These are phyloP conservation scores for Agrilus planipennis DNA, from an alignment of 1,140 invertebrate genomes.

Conservation along the genomic window DNA sequence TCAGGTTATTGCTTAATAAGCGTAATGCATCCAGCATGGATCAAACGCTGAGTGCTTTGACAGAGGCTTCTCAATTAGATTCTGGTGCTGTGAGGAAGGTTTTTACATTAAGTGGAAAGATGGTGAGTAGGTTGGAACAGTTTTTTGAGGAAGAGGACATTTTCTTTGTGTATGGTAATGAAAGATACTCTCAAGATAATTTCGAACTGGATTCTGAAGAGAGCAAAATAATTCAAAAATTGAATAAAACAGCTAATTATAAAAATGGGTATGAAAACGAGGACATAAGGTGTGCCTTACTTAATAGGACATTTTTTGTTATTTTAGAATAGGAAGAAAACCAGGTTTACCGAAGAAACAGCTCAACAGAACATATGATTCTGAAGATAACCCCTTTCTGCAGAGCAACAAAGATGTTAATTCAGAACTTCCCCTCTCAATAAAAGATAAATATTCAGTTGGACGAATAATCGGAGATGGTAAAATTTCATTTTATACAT, in stretches of 20 bases:
- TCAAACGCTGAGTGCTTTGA: conserved; percentile 85
- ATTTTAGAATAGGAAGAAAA: conserved; percentile 42
- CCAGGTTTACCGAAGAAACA: conserved; percentile 55
- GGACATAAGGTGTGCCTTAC: not conserved
- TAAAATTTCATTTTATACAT: conserved; percentile 10
- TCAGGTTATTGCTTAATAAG: conserved; percentile 84
- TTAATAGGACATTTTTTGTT: conserved; percentile 32
- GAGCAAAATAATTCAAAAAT: conserved; percentile 57
- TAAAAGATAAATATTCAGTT: conserved; percentile 41
- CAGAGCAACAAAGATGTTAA: conserved; percentile 30
- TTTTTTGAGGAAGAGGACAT: conserved; percentile 81
- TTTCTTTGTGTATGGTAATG: conserved; percentile 88
- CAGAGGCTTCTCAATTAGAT: conserved; percentile 83
- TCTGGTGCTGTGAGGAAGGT: conserved; percentile 89
- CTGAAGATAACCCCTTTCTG: conserved; percentile 28
- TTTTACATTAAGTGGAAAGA: conserved; percentile 69
- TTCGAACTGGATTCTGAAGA: conserved; percentile 88
- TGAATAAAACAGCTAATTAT: conserved; percentile 49
- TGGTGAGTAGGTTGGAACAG: conserved; percentile 66
- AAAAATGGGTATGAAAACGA: conserved; percentile 36
- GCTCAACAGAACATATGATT: conserved; percentile 31
- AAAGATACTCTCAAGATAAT: conserved; percentile 71
- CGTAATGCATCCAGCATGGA: conserved; percentile 90
- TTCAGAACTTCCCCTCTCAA: conserved; percentile 35
- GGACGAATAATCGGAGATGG: conserved; percentile 46